A percentile compares a stretch with the other conserved stretches of the same genome.
Conservation (phyloP, 2,888 invertebrate species). For the Brachyopa scutellaris region DNA sequence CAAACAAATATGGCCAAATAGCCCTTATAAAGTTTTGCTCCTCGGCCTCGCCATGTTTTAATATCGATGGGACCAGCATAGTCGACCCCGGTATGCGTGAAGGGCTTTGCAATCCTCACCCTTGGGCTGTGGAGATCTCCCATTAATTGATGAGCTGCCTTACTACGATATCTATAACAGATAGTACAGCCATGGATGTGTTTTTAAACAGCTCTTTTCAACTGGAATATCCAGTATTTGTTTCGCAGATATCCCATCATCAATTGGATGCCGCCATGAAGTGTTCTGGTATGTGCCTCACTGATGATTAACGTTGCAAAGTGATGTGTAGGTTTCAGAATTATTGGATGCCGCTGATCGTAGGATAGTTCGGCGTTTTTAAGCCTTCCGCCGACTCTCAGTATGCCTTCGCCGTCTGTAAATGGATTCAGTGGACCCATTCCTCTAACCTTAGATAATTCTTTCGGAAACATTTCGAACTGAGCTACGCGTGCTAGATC, state of each 20-base stretch:
- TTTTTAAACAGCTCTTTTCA: background rate
- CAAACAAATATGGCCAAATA: conserved; percentile 57
- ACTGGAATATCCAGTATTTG: background rate
- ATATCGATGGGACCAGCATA: background rate
- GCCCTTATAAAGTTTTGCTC: conserved; percentile 5
- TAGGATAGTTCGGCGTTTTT: background rate
- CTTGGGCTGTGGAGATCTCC: background rate
- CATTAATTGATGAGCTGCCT: background rate
- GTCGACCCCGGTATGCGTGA: background rate
- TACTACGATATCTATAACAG: background rate
- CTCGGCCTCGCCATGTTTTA: background rate
- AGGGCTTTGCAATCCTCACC: background rate
- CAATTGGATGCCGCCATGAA: too few species aligned
- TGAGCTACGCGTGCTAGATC: background rate
- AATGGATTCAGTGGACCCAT: background rate
- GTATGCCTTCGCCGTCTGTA: background rate
- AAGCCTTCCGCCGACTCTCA: background rate
- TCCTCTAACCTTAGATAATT: background rate
- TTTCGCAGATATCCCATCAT: background rate
- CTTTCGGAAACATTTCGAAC: conserved; percentile 8
- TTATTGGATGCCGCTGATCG: background rate
- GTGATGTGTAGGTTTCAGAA: background rate
- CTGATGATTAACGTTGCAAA: background rate
- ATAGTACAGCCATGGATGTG: background rate
- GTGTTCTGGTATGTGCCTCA: background rate